phyloP scores from a whole-genome alignment of 2,113 vertebrate species.

The Elaphurus davidianus region DNA sequence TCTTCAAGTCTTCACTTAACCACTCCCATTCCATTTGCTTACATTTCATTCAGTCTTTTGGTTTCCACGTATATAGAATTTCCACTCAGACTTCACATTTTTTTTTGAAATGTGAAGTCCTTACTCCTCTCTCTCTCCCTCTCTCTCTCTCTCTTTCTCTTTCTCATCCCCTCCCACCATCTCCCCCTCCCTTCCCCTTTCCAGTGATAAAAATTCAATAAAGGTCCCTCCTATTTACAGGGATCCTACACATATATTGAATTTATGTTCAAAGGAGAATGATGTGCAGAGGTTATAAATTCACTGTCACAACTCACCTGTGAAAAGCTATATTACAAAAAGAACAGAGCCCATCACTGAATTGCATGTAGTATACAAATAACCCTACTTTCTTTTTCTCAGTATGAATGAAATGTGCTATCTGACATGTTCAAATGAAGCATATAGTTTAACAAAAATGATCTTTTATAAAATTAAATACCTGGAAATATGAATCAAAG shows the following conservation, averaged over 20 bases:
- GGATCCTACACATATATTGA: not conserved
- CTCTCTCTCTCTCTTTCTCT: not conserved
- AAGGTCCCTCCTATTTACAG: not conserved
- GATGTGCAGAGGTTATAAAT: not conserved
- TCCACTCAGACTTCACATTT: not conserved
- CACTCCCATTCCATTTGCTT: not conserved
- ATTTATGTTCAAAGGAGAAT: not conserved
- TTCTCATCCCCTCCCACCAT: accelerated
- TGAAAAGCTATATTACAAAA: not conserved
- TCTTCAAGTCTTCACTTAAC: not conserved
- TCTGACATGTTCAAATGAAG: not conserved
- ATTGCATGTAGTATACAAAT: not conserved
- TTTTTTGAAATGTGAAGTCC: not conserved
- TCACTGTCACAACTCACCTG: not conserved
- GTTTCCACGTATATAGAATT: not conserved
- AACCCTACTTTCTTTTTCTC: not conserved
- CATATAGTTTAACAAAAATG: not conserved
- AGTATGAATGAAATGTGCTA: not conserved
- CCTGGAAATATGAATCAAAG: not conserved
- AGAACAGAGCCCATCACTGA: not conserved
- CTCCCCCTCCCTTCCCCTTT: not conserved
- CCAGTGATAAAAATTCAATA: not conserved
- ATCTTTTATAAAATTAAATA: not conserved
- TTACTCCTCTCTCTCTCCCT: not conserved
- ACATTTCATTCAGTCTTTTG: not conserved